phyloP scores from a whole-genome alignment of 2,797 vertebrate species.

The Labeo calbasu region DNA sequence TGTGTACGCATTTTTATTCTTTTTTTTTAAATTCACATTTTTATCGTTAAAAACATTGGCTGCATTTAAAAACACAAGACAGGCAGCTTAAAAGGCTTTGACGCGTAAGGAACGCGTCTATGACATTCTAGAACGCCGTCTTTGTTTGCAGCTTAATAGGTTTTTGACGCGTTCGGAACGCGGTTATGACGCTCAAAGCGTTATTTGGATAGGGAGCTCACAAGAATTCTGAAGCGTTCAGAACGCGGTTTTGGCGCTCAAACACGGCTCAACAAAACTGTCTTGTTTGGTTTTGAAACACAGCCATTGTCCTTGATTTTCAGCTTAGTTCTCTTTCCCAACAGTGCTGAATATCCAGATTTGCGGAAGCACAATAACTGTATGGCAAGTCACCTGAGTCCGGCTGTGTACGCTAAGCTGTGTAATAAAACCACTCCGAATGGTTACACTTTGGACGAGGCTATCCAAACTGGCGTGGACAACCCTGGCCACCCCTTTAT shows the following conservation, averaged over 20 bases:
- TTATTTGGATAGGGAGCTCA: not conserved
- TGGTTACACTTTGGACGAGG: conserved; percentile 91
- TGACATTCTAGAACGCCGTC: not conserved
- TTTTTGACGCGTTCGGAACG: not conserved
- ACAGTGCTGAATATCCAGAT: conserved; percentile 94
- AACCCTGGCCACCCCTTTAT: conserved; percentile 98
- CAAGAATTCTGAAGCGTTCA: not conserved
- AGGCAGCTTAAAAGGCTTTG: not conserved
- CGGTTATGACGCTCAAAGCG: not conserved
- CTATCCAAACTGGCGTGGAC: conserved; percentile 97
- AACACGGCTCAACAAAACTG: not conserved
- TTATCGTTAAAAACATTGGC: not conserved
- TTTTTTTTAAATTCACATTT: not conserved
- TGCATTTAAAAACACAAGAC: not conserved
- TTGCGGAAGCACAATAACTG: conserved; percentile 98
- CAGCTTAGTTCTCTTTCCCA: conserved; percentile 45
- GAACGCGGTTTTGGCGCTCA: not conserved
- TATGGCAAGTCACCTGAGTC: conserved; percentile 93
- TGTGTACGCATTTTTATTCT: not conserved
- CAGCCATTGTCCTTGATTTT: not conserved
- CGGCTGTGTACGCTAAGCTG: conserved; percentile 89
- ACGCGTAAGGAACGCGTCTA: not conserved
- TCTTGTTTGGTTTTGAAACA: not conserved
- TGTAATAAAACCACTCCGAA: conserved; percentile 89
- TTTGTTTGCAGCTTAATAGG: not conserved